Evolutionary conservation across 2,888 invertebrate species (phyloP).

Genomic region (Drosophila quinaria): DNA sequence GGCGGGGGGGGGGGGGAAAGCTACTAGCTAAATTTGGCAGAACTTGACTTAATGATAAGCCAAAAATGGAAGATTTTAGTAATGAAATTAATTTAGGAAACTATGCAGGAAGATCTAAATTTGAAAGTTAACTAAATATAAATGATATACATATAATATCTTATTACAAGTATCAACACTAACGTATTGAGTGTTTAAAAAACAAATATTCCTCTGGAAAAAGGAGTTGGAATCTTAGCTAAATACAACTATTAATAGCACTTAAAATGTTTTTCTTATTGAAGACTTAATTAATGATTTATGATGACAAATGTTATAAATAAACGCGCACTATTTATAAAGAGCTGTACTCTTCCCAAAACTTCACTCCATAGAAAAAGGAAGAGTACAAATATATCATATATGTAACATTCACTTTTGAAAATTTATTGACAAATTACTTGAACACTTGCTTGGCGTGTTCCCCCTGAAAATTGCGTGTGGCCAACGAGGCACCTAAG

Average conservation of each 20-base stretch:
- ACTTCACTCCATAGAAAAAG: neutral
- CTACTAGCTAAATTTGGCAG: neutral
- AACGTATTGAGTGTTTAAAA: neutral
- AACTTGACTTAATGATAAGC: neutral
- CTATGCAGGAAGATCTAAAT: neutral
- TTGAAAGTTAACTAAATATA: neutral
- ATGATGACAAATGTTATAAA: constrained; percentile 26
- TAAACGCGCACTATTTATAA: constrained; percentile 23
- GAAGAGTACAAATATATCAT: neutral
- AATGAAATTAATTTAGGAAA: neutral
- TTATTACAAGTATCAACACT: neutral
- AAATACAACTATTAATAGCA: neutral
- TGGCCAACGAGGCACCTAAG: constrained; percentile 14
- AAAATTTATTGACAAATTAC: constrained; percentile 49
- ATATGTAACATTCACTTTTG: neutral
- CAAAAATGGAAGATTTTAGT: neutral
- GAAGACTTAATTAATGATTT: constrained; percentile 23
- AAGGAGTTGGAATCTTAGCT: neutral
- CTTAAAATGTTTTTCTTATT: neutral
- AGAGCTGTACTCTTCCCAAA: neutral
- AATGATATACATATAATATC: neutral
- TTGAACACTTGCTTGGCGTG: constrained; percentile 27
- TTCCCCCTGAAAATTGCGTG: constrained; percentile 33
- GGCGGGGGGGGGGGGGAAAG: no score
- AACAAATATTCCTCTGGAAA: neutral